Percentiles rank a stretch among this genome's conserved stretches.
Evolutionary conservation across 1,140 invertebrate genomes (phyloP).

Genomic region (Caenorhabditis latens): DNA sequence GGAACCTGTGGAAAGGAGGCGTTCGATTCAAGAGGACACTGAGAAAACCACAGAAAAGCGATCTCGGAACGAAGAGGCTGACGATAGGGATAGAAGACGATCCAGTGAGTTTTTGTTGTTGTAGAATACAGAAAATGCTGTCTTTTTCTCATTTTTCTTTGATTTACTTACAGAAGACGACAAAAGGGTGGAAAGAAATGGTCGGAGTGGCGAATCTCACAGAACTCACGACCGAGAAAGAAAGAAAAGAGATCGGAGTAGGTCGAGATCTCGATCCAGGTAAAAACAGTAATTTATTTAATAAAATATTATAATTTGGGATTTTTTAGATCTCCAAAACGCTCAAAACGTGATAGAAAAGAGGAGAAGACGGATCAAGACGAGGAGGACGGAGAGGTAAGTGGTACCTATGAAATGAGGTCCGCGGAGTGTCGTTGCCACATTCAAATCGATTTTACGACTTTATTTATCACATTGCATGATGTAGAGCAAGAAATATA

Average conservation of each 20-base stretch:
- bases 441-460: no score
- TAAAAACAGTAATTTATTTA: neutral
- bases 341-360: conserved; percentile 13
- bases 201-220: neutral
- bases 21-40: neutral
- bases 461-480: no score
- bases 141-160: neutral
- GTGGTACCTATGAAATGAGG: neutral
- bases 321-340: conserved; percentile 36
- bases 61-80: neutral
- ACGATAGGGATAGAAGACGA: conserved; percentile 9
- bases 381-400: conserved; percentile 29
- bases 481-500: no score
- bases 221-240: neutral
- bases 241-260: conserved; percentile 13
- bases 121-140: neutral
- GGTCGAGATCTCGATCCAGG: conserved; percentile 12
- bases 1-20: neutral
- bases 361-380: neutral
- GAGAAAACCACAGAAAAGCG: neutral
- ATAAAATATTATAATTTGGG: neutral
- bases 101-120: neutral
- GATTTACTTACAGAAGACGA: neutral
- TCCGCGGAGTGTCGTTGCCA: no score
- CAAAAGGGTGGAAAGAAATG: neutral